Evolutionary conservation across 2,888 invertebrate genomes (phyloP).

Genomic region (Malthinus flaveolus): DNA sequence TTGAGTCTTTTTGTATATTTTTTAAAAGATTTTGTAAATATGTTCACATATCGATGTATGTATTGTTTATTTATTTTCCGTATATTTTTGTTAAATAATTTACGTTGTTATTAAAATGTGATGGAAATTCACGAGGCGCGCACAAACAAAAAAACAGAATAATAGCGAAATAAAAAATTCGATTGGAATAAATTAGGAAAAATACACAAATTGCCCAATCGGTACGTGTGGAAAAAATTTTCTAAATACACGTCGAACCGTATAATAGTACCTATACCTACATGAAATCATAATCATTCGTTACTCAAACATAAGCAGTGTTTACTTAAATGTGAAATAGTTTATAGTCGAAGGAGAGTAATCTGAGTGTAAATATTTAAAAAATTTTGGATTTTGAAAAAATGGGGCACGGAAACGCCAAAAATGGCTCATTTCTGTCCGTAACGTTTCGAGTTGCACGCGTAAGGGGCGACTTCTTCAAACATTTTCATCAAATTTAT

Average conservation of each 20-base stretch:
- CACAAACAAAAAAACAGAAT: slow-evolving; percentile 18
- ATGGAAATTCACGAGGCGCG: slow-evolving; percentile 12
- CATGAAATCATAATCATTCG: slow-evolving; percentile 26
- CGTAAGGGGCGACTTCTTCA: neutral
- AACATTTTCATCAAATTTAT: neutral
- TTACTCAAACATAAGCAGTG: slow-evolving; percentile 22
- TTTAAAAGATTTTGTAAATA: slow-evolving; percentile 31
- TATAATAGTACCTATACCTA: slow-evolving; percentile 14
- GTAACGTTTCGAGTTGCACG: neutral
- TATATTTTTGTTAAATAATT: slow-evolving; percentile 9
- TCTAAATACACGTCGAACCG: no score
- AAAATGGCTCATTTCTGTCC: no score
- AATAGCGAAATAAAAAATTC: slow-evolving; percentile 14
- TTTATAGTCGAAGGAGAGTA: slow-evolving; percentile 12
- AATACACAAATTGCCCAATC: slow-evolving; percentile 26
- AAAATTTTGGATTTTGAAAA: neutral
- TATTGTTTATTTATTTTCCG: slow-evolving; percentile 12
- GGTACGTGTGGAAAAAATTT: slow-evolving; percentile 23
- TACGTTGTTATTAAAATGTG: slow-evolving; percentile 11
- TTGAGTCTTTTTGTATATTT: slow-evolving; percentile 14
- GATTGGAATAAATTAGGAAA: slow-evolving; percentile 19
- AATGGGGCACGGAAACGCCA: no score
- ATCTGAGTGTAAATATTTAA: neutral
- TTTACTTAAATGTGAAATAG: slow-evolving; percentile 28
- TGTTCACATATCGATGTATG: slow-evolving; percentile 36